Conservation (phyloP, 2,888 invertebrate species). For the Coenonympha glycerion region DNA sequence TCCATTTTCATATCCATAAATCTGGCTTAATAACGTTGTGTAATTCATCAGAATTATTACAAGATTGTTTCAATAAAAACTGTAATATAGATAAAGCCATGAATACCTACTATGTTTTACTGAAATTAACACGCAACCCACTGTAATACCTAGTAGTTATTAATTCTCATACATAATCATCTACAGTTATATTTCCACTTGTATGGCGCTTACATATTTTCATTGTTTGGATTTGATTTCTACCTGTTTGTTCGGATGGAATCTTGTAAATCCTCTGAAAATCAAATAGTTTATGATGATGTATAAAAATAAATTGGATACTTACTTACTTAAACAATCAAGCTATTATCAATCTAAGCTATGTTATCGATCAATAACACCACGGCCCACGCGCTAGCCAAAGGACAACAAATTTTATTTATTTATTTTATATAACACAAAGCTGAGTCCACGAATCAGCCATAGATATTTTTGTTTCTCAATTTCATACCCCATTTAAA, state of each 20-base stretch:
- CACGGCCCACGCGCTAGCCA: no score
- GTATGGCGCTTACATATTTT: constrained; percentile 7
- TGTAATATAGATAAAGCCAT: not conserved
- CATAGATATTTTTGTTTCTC: no score
- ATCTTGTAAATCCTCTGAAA: no score
- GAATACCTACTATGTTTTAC: not conserved
- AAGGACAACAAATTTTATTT: no score
- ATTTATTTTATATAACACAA: no score
- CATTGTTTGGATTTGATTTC: not conserved
- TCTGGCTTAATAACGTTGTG: not conserved
- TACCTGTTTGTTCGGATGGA: not conserved
- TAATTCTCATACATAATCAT: constrained; percentile 16
- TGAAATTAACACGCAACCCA: constrained; percentile 11
- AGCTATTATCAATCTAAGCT: no score
- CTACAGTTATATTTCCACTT: constrained; percentile 15
- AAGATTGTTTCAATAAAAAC: not conserved
- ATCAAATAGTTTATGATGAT: no score
- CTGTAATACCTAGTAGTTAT: constrained; percentile 8
- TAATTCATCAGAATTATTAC: not conserved
- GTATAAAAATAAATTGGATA: no score
- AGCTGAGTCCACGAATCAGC: no score
- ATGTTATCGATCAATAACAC: no score
- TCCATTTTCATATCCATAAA: not conserved
- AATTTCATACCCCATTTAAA: no score
- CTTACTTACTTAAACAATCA: no score